Percentiles rank a stretch among this genome's conserved stretches.
phyloP scores from a whole-genome alignment of 2,113 vertebrate species.

The Hypomesus transpacificus region DNA sequence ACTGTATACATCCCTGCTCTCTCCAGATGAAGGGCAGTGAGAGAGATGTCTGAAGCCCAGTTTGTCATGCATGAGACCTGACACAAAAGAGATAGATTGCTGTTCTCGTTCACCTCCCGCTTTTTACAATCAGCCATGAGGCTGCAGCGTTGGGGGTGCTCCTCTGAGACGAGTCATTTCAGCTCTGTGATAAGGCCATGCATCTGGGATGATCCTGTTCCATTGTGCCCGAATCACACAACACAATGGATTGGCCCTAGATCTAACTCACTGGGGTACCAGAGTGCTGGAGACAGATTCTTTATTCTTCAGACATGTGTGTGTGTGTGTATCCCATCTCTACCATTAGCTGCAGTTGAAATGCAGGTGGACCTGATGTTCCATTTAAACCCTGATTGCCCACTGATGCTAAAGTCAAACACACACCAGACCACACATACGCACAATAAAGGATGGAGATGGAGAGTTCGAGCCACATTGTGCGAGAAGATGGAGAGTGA shows the following conservation, averaged over 20 bases:
- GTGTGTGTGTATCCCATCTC: not conserved
- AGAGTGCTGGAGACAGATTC: conserved; percentile 27
- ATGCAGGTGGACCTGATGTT: conserved; percentile 20
- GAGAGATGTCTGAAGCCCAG: conserved; percentile 33
- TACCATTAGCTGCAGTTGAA: conserved; percentile 9
- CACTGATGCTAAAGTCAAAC: conserved; percentile 23
- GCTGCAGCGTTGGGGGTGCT: conserved; percentile 56
- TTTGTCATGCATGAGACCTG: conserved; percentile 33
- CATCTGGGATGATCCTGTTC: conserved; percentile 56
- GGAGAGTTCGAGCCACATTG: not conserved
- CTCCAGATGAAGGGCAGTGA: conserved; percentile 16
- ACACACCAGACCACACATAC: too few relatives aligned
- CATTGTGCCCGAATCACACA: conserved; percentile 61
- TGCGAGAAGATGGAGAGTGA: conserved; percentile 31
- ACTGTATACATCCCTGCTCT: not conserved
- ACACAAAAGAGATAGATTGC: conserved; percentile 68
- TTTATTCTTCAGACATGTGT: conserved; percentile 6
- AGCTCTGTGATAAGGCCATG: conserved; percentile 65
- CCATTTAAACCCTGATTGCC: conserved; percentile 24
- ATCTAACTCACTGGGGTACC: conserved; percentile 45
- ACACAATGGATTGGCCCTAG: conserved; percentile 56
- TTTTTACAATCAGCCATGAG: conserved; percentile 51
- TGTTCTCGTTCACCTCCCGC: conserved; percentile 52
- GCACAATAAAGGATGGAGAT: conserved; percentile 22
- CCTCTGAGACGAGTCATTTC: conserved; percentile 70